These are phyloP conservation scores for Belgica antarctica DNA, from an alignment of 2,888 invertebrate species.

Conservation along the genomic window DNA sequence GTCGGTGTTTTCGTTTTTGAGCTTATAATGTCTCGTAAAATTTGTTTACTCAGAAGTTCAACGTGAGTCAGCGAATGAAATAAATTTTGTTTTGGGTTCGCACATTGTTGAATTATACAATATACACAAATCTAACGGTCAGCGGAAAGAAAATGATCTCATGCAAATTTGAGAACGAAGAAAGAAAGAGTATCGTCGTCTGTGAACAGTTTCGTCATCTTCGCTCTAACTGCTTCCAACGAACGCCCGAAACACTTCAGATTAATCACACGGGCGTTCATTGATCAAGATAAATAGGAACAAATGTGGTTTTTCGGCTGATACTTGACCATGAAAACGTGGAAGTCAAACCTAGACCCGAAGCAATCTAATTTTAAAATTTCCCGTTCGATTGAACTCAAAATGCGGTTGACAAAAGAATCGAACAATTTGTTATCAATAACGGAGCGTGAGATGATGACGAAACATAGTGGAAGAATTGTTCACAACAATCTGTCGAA, in stretches of 20 bases:
- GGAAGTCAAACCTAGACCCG: background rate
- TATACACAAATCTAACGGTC: constrained; percentile 20
- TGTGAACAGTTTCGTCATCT: constrained; percentile 14
- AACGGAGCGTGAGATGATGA: background rate
- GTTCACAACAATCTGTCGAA: too few relatives aligned
- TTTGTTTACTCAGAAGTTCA: background rate
- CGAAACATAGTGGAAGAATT: too few relatives aligned
- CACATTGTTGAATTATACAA: constrained; percentile 2
- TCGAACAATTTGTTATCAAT: background rate
- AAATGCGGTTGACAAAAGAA: background rate
- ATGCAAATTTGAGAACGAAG: background rate
- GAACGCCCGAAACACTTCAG: background rate
- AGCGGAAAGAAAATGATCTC: constrained; percentile 25
- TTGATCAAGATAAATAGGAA: background rate
- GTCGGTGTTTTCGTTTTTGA: background rate
- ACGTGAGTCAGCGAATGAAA: constrained; percentile 8
- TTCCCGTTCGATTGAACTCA: background rate
- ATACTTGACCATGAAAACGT: background rate
- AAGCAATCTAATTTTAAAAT: background rate
- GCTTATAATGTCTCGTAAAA: background rate
- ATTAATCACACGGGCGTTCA: background rate
- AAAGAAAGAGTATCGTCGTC: background rate
- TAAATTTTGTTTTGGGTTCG: background rate
- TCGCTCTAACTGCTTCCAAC: constrained; percentile 9
- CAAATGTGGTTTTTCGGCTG: background rate